These are phyloP conservation scores for Perodicticus potto DNA, from an alignment of 2,797 vertebrate species.

Conservation along the genomic window DNA sequence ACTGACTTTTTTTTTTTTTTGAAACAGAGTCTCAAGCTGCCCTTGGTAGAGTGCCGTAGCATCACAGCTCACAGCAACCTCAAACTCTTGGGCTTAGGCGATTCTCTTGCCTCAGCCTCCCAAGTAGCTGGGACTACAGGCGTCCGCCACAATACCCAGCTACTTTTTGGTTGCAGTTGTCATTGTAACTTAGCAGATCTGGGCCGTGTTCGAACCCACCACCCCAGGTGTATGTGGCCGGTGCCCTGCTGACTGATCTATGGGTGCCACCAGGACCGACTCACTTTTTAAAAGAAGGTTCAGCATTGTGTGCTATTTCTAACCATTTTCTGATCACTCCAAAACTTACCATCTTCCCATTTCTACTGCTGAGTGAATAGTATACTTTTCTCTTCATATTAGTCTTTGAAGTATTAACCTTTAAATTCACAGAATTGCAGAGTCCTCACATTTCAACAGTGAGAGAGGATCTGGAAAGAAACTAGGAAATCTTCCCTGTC, in stretches of 20 bases:
- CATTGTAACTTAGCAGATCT: too few relatives aligned
- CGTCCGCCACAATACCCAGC: too few relatives aligned
- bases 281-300: not conserved
- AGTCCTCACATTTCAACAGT: not conserved
- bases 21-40: too few relatives aligned
- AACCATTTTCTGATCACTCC: not conserved
- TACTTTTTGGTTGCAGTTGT: too few relatives aligned
- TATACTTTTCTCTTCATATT: not conserved
- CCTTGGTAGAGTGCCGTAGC: too few relatives aligned
- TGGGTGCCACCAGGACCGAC: not conserved
- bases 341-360: not conserved
- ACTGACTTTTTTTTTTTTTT: not conserved
- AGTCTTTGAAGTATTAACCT: conserved; percentile 31
- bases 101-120: too few relatives aligned
- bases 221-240: too few relatives aligned
- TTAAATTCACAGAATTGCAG: not conserved
- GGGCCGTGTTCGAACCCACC: too few relatives aligned
- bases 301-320: not conserved
- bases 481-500: not conserved
- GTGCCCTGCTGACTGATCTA: too few relatives aligned
- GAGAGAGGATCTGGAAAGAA: not conserved
- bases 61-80: too few relatives aligned
- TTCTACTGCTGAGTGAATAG: not conserved
- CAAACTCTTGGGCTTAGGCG: too few relatives aligned
- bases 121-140: too few relatives aligned